Base-by-base conservation (phyloP, 2,113 vertebrate species). In the Nothocercus julius region DNA sequence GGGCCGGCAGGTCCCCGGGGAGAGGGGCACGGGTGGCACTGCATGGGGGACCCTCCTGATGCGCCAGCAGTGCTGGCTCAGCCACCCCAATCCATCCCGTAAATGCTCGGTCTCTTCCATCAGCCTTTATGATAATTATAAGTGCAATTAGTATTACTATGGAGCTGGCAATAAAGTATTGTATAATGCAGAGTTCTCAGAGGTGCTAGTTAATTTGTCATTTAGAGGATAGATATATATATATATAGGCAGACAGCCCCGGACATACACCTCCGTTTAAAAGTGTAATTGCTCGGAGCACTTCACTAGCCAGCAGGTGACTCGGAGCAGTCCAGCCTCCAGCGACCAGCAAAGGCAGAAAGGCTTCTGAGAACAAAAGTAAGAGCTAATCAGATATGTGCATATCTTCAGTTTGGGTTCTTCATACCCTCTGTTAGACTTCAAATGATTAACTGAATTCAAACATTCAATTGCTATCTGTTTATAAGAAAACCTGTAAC, bases 111-210 rank as follows among this genome's bases (percentile, higher is more conserved):
- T 14, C 84, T 56, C 81, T 91, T 66, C 81, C 47, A 40, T 16
- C 84, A 89, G 81, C 15, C 62, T 53, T 72, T 6, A 42, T 69
- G 84, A 56, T 89, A 89, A 93, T 87, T 69, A 13, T 22, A 56
- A 66, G 56, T 10, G 49, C n/a, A 89, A 89, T 94, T 87, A 76
- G 67, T 36, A 58, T 62, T 61, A 68, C 34, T 16, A n/a, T 21
- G 62, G 1, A 30, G 78, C 81, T 91, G 67, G 5, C 58, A 24
- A 92, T 58, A 47, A 91, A 69, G 74, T 64, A 27, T 1, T 0
- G 0, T 19, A 20, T 28, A 82, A 79, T 19, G 9, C 45, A 4
- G 47, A 79, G 66, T 40, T 90, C 87, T 91, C 70, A 42, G 18
- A 69, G 13, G 62, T 2, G 20, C 47, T 21, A 79, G 44, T 70